A percentile compares a stretch with the other conserved stretches of the same genome.
Conservation (phyloP, 2,113 vertebrate genomes). For the Brachyhypopomus occidentalis region DNA sequence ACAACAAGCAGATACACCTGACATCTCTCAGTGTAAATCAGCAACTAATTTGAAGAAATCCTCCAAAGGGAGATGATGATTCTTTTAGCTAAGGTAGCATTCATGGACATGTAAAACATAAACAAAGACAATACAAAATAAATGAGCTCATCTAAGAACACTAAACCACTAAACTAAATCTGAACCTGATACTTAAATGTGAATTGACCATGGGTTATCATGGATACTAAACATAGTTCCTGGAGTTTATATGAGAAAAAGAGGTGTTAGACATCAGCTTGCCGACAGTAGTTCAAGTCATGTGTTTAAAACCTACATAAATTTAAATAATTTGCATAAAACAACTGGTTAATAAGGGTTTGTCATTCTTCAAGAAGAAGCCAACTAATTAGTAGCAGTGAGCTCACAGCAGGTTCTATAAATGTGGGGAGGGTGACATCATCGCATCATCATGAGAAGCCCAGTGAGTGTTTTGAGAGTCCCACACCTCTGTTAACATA, state of each 20-base stretch:
- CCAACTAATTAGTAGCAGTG: slow-evolving; percentile 21
- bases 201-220: too few species aligned
- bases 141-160: not conserved
- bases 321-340: slow-evolving; percentile 16
- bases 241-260: too few species aligned
- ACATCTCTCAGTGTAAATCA: not conserved
- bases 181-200: too few species aligned
- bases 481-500: not conserved
- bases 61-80: not conserved
- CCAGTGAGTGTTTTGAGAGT: not conserved
- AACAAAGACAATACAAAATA: too few species aligned
- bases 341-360: slow-evolving; percentile 26
- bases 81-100: not conserved
- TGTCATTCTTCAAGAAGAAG: slow-evolving; percentile 23
- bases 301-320: not conserved
- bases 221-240: too few species aligned
- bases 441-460: not conserved
- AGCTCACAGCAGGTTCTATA: slow-evolving; percentile 18
- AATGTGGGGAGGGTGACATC: slow-evolving; percentile 33
- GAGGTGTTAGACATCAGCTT: not conserved
- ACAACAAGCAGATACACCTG: not conserved
- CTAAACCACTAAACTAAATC: not conserved
- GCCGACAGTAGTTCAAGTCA: not conserved
- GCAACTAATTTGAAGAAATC: not conserved
- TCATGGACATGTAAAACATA: too few species aligned